Base-by-base conservation (phyloP, 2,113 vertebrate genomes). In the Oxyruncus cristatus region DNA sequence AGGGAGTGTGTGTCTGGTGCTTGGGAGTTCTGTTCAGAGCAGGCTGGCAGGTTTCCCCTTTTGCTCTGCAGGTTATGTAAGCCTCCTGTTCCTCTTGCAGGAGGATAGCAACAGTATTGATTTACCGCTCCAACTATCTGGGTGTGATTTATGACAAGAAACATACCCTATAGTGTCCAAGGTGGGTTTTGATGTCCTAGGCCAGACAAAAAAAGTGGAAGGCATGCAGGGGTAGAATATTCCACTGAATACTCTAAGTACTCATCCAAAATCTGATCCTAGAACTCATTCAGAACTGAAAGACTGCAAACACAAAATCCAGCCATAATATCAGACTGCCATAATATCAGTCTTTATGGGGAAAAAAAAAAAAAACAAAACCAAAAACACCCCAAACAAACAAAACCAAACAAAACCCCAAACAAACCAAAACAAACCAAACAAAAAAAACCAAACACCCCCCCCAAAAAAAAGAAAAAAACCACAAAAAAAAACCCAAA, bases 61-160 rank as follows among this genome's bases (percentile, higher is more conserved):
- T 39, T 20, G 37, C 72, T 92, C 78, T 74, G 86, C 13, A 44
- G 77, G 66, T 97, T 96, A 65, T 33, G 39, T 85, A 96, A 96
- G 62, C 73, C 89, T 92, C 86, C 76, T 80, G 52, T 89, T 80
- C 46, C 89, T 94, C 33, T 95, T 93, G 56, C 66, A 92, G 73
- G 73, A 96, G 94, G 88, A 79, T 88, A 85, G 92, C 30, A 96
- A 86, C 49, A 85, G 65, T 93, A 92, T 85, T 97, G 97, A 95
- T 97, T 97, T 93, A 90, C 73, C 59, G 68, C 44, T 97, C 47
- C 47, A 95, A 71, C 70, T 73, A 59, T 83, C 80, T 26, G 15
- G 53, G 39, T 82, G 74, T 97, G 96, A 97, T 97, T 97, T 97
- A 97, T 95, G 91, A 74, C 79, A 93, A 77, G 67, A 91, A 96